phyloP scores from a whole-genome alignment of 2,888 invertebrate genomes.

The Scaptodrosophila latifasciaeformis region DNA sequence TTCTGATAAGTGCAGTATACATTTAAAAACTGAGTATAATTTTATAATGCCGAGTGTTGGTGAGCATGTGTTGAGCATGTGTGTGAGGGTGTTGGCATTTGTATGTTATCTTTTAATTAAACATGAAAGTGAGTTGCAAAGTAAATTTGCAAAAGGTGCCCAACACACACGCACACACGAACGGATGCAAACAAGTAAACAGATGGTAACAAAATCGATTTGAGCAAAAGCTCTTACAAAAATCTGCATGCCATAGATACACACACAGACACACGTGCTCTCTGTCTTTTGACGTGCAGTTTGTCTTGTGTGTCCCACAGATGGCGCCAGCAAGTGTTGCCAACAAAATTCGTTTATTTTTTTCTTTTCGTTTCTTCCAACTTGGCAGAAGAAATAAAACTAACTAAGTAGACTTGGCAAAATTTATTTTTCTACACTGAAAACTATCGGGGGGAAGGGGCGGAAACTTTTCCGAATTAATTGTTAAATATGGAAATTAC shows the following conservation, averaged over 20 bases:
- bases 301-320: no score
- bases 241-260: slow-evolving; percentile 7
- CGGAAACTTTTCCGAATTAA: no score
- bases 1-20: slow-evolving; percentile 3
- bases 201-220: slow-evolving; percentile 28
- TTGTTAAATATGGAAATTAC: no score
- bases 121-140: slow-evolving; percentile 48
- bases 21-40: slow-evolving; percentile 21
- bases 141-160: slow-evolving; percentile 23
- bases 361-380: no score
- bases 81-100: background rate
- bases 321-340: no score
- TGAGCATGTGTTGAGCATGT: background rate
- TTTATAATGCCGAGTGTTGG: background rate
- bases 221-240: slow-evolving; percentile 18
- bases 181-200: slow-evolving; percentile 7
- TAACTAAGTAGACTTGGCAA: no score
- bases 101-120: slow-evolving; percentile 68
- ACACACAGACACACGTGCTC: slow-evolving; percentile 4
- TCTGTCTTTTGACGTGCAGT: background rate
- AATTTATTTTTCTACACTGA: no score
- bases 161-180: slow-evolving; percentile 23
- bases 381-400: no score
- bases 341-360: no score
- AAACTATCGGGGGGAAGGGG: no score